A percentile compares a stretch with the other conserved stretches of the same genome.
Conservation (phyloP, 2,797 vertebrate genomes). For the Otolemur crassicaudatus region DNA sequence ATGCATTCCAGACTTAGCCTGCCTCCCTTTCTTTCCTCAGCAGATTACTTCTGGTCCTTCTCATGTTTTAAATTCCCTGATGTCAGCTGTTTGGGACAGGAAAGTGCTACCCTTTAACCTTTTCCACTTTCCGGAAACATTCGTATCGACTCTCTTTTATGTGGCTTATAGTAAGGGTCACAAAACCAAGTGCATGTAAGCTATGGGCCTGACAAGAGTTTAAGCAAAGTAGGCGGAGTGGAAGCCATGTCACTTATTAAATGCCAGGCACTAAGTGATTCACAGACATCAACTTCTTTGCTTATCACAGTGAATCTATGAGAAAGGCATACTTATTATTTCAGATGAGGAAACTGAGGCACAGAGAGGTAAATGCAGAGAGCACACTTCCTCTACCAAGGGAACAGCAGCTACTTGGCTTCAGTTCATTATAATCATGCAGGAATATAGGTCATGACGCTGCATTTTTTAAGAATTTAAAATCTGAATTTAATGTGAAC, state of each 20-base stretch:
- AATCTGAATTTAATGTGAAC: background rate
- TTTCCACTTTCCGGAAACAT: conserved; percentile 3
- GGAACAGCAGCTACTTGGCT: background rate
- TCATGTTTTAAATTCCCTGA: background rate
- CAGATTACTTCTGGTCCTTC: background rate
- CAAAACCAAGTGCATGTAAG: background rate
- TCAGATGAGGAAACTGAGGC: conserved; percentile 6
- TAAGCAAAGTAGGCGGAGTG: background rate
- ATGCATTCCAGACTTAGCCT: background rate
- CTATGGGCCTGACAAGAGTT: background rate
- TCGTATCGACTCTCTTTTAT: background rate
- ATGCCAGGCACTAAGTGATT: background rate
- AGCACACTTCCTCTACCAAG: background rate
- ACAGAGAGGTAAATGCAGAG: background rate
- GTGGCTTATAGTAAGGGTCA: background rate
- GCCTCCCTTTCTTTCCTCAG: background rate
- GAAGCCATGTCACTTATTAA: background rate
- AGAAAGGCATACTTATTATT: background rate
- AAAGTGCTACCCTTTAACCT: background rate
- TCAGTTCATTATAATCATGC: background rate
- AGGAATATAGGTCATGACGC: background rate
- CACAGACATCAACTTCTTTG: background rate
- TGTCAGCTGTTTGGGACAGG: background rate
- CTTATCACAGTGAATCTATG: background rate
- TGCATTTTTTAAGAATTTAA: background rate